Percentiles rank a stretch among this genome's conserved stretches.
Evolutionary conservation across 2,113 vertebrate species (phyloP).

Genomic region (Pseudopodoces humilis): DNA sequence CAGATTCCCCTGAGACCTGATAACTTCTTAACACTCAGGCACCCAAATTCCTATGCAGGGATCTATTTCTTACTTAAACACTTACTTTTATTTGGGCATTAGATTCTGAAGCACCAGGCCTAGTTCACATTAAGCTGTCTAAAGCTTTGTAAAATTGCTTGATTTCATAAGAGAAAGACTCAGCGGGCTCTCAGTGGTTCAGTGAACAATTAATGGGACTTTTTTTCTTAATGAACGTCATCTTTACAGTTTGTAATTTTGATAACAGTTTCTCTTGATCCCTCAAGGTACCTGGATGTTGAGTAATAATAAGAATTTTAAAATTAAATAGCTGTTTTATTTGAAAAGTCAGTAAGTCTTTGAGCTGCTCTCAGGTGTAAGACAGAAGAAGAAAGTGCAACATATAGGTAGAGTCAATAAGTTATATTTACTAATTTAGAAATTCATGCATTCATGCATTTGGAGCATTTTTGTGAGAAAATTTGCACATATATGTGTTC

Average conservation of each 20-base stretch:
- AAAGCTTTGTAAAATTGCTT: neutral
- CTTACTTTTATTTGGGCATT: neutral
- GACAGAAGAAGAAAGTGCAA: neutral
- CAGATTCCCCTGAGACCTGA: neutral
- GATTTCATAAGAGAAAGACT: neutral
- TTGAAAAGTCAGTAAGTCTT: neutral
- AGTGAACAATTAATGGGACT: accelerated
- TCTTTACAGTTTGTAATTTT: neutral
- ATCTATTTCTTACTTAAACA: neutral
- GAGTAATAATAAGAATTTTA: neutral
- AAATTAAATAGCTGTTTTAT: neutral
- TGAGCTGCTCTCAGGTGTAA: neutral
- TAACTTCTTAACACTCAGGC: neutral
- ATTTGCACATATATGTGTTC: neutral
- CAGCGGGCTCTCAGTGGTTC: neutral
- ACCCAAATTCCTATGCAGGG: no score
- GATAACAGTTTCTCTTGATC: neutral
- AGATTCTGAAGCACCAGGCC: neutral
- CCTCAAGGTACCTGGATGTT: neutral
- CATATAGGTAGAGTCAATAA: neutral
- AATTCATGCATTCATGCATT: neutral
- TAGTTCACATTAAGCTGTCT: neutral
- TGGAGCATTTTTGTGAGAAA: neutral
- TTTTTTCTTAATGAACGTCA: neutral
- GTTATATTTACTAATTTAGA: neutral